Evolutionary conservation across 1,140 invertebrate species (phyloP).

Genomic region (Heliconius hewitsoni): DNA sequence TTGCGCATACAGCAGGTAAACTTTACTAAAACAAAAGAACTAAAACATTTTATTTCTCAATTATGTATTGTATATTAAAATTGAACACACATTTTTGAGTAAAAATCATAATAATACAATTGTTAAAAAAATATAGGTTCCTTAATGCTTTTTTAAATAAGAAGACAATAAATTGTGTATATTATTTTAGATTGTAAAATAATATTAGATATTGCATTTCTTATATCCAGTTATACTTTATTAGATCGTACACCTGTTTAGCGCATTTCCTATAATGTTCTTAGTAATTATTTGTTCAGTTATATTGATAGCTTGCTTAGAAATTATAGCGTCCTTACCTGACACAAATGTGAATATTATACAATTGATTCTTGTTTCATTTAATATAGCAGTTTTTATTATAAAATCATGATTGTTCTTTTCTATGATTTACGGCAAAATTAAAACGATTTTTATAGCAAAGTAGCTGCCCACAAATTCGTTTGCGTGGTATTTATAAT

Average conservation of each 20-base stretch:
- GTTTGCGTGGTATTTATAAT: no score
- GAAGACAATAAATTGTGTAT: not conserved
- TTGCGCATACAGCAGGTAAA: constrained; percentile 77
- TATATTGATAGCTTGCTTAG: not conserved
- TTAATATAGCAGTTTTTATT: no score
- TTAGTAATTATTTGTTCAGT: constrained; percentile 22
- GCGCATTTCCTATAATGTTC: constrained; percentile 28
- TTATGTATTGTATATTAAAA: not conserved
- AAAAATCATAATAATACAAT: no score
- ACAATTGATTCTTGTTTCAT: not conserved
- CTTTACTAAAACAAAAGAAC: constrained; percentile 19
- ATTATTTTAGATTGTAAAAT: not conserved
- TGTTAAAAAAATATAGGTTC: no score
- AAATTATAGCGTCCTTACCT: not conserved
- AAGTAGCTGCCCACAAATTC: no score
- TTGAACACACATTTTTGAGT: no score
- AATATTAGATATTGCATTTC: constrained; percentile 5
- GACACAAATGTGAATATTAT: not conserved
- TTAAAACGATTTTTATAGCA: no score
- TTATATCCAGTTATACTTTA: constrained; percentile 16
- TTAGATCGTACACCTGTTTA: constrained; percentile 30
- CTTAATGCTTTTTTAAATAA: not conserved
- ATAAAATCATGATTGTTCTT: no score
- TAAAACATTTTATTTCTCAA: not conserved
- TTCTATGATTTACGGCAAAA: no score